Percentiles rank a stretch among this genome's conserved stretches.
phyloP scores from a whole-genome alignment of 2,113 vertebrate genomes.

The Phaethornis superciliosus region DNA sequence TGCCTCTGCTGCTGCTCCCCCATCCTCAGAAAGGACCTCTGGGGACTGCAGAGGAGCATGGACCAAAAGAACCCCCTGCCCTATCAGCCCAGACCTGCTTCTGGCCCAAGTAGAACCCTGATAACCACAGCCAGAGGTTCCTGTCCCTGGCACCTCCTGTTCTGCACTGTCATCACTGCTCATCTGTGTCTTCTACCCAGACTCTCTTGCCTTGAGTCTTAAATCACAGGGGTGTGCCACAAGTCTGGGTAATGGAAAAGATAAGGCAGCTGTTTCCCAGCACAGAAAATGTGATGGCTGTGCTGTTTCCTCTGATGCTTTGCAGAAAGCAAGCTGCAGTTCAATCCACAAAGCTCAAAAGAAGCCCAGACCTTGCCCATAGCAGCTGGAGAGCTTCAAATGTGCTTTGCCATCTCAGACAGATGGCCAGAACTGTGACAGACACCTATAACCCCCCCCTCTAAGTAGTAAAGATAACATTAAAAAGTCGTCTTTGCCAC shows the following conservation, averaged over 20 bases:
- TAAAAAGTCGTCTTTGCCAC: background rate
- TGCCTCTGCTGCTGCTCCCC: background rate
- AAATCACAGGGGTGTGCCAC: background rate
- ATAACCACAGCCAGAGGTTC: background rate
- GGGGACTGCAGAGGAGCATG: background rate
- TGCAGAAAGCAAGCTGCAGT: background rate
- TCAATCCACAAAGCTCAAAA: background rate
- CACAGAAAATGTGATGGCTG: accelerated
- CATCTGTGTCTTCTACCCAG: background rate
- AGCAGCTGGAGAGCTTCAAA: background rate
- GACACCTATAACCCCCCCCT: background rate
- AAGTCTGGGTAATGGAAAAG: background rate
- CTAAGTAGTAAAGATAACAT: background rate
- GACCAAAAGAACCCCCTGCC: background rate
- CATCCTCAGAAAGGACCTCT: background rate
- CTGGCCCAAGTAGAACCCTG: background rate
- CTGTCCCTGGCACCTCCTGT: background rate
- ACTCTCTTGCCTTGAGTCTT: background rate
- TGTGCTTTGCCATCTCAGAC: background rate
- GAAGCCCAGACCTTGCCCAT: background rate
- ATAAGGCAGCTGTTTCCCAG: background rate
- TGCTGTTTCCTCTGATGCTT: background rate
- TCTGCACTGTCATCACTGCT: background rate
- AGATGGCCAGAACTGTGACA: background rate
- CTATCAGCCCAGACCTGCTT: accelerated